Percentiles rank a stretch among this genome's conserved stretches.
Conservation (phyloP, 2,797 vertebrate genomes). For the Ceryle rudis region DNA sequence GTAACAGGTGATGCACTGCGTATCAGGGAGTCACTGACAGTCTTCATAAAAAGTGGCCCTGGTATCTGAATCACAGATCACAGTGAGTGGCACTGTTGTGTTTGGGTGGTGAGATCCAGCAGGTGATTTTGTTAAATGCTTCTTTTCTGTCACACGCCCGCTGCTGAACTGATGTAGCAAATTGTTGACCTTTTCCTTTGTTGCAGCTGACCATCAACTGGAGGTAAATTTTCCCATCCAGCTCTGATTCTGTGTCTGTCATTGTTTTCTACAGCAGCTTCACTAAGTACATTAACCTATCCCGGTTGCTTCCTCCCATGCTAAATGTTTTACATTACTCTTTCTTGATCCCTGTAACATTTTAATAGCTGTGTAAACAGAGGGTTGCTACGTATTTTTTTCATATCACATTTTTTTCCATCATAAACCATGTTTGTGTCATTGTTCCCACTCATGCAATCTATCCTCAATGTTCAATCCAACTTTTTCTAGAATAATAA, state of each 20-base stretch:
- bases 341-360: conserved; percentile 9
- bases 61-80: background rate
- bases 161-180: background rate
- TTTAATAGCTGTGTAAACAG: conserved; percentile 48
- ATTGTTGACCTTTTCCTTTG: conserved; percentile 8
- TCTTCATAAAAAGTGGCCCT: background rate
- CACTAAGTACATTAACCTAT: conserved; percentile 43
- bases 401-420: background rate
- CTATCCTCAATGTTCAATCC: background rate
- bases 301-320: conserved; percentile 6
- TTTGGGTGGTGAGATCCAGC: background rate
- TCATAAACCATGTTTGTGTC: background rate
- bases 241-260: background rate
- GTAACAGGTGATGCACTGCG: background rate
- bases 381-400: conserved; percentile 23
- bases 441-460: background rate
- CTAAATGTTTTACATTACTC: conserved; percentile 19
- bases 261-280: conserved; percentile 22
- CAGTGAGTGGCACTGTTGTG: background rate
- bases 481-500: background rate
- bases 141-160: background rate
- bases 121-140: background rate
- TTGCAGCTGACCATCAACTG: background rate
- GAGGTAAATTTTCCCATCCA: background rate
- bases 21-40: background rate